A percentile compares a stretch with the other conserved stretches of the same genome.
phyloP scores from a whole-genome alignment of 2,113 vertebrate species.

The Marmota flaviventris region DNA sequence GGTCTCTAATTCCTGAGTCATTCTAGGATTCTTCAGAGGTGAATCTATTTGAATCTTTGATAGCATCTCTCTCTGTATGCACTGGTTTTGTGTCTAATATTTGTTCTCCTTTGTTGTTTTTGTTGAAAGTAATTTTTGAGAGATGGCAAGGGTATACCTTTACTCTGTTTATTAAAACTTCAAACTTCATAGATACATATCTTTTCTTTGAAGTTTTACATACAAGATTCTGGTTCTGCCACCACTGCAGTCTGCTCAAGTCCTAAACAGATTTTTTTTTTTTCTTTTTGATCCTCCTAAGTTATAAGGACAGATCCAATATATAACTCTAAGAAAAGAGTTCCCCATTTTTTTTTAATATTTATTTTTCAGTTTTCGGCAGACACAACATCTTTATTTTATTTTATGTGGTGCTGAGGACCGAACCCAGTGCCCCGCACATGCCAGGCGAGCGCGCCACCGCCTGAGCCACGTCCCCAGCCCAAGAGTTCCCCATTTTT shows the following conservation, averaged over 20 bases:
- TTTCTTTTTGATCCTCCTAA: neutral
- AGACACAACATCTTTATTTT: too few species aligned
- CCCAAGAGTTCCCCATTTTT: neutral
- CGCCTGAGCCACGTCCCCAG: too few species aligned
- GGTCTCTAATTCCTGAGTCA: neutral
- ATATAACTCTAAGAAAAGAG: neutral
- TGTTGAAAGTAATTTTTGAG: neutral
- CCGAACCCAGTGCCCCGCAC: too few species aligned
- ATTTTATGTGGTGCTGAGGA: too few species aligned
- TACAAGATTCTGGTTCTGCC: neutral
- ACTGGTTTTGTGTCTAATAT: neutral
- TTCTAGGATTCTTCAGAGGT: neutral
- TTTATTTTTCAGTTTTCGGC: too few species aligned
- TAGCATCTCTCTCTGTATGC: neutral
- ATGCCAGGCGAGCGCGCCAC: too few species aligned
- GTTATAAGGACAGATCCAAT: neutral
- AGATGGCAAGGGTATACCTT: neutral
- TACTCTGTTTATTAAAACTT: neutral
- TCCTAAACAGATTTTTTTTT: neutral
- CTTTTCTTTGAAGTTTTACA: neutral
- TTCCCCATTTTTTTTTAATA: neutral
- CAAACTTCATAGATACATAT: neutral
- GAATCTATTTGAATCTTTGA: neutral
- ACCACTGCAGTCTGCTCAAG: neutral
- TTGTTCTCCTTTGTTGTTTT: constrained; percentile 2